Evolutionary conservation across 2,888 invertebrate species (phyloP).

Genomic region (Cantharis lateralis): DNA sequence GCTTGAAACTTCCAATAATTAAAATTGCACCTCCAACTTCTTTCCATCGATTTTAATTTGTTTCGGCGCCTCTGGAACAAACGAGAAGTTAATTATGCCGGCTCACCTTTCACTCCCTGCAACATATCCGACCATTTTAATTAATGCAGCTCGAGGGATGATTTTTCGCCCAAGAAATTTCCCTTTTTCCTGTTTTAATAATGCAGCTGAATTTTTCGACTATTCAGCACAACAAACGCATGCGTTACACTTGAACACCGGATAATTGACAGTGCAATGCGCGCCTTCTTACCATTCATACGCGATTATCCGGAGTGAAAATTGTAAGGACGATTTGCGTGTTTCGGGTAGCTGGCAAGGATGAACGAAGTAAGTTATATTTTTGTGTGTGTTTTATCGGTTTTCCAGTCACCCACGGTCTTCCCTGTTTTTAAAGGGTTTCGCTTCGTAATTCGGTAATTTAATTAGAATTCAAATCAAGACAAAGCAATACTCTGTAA

Average conservation of each 20-base stretch:
- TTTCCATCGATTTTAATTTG: not conserved
- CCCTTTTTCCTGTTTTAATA: not conserved
- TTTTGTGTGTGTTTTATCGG: not conserved
- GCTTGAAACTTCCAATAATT: not conserved
- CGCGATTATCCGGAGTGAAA: conserved; percentile 10
- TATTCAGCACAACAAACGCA: conserved; percentile 24
- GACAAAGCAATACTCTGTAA: not conserved
- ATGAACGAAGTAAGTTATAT: conserved; percentile 4
- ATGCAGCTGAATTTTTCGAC: not conserved
- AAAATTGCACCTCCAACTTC: not conserved
- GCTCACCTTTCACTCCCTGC: not conserved
- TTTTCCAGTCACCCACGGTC: not conserved
- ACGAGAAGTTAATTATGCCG: not conserved
- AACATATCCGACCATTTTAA: not conserved
- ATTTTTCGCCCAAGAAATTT: not conserved
- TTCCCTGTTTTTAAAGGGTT: not conserved
- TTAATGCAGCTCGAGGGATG: not conserved
- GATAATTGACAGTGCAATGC: conserved; percentile 40
- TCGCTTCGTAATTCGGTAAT: not conserved
- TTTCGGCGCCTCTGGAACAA: not conserved
- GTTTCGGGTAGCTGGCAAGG: not conserved
- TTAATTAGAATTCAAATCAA: not conserved
- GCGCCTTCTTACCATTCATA: conserved; percentile 33
- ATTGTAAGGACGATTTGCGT: not conserved
- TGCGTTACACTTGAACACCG: conserved; percentile 28